Base-by-base conservation (phyloP, 2,113 vertebrate species). In the Cololabis saira region DNA sequence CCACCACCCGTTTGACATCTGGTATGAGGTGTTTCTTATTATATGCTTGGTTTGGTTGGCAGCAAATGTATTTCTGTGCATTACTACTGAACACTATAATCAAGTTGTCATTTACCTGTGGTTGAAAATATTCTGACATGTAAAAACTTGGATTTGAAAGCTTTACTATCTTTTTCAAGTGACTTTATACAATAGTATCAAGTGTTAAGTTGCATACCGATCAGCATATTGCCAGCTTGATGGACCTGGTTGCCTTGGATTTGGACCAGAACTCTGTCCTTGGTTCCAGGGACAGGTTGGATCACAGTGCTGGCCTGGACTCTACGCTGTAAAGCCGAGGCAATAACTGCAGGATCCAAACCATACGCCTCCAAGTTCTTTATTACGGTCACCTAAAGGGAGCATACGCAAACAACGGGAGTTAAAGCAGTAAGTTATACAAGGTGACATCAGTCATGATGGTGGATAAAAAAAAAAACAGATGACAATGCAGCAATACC, bases 201-300 rank as follows among this genome's bases (percentile, higher is more conserved):
- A 5, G 17, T 37, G 13, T 42, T 24, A 17, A 24, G 49, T 15
- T 74, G 42, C 93, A 89, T 80, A 98, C 98, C 97, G 0, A 96
- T 81, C 55, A 99, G 84, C 66, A 99, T 84, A 85, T 89, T 94
- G 85, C 95, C 91, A 2, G 95, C 89, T 33, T 98, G 95, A 67
- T 95, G 91, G 79, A 96, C 85, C 91, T 99, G 98, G 88, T 97
- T 98, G 58, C 98, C 98, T 85, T 99, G 98, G 84, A 98, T 94
- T 87, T 98, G 97, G 60, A 99, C 96, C 81, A 95, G 91, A 30
- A 95, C 89, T 82, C 92, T 91, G 71, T 98, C 96, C 80, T 96
- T 99, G 50, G 92, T 42, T n/a, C 96, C 96, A 1, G 95, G 94
- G 2, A 91, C 40, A 0, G 93, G 83, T 3, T 88, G 88, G 67